Evolutionary conservation across 1,140 invertebrate genomes (phyloP), one percentile per base, ranked within the genome.

Genomic region (Drosophila ironensis): DNA sequence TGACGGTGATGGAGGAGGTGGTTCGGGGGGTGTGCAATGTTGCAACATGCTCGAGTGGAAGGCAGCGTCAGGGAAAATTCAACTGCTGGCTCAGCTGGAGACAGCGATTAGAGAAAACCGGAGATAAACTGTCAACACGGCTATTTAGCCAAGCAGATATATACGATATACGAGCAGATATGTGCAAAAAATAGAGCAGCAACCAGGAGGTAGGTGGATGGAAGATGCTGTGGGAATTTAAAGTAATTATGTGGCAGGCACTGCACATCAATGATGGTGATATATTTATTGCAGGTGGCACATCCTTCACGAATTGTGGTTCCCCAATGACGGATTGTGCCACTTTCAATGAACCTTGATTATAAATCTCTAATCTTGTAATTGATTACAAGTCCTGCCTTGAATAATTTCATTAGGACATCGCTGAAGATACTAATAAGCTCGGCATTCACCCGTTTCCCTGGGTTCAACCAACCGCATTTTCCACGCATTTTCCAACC

Each of bases 61-160:
- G 41, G 57, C 57, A 53, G 24, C 63, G 25, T 60, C 61, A 48
- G 72, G 63, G 75, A 80, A 80, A 59, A 60, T 61, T 56, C 45
- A 47, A 37, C 44, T 37, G 41, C 59, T 40, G 30, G n/a, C 50
- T 38, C 69, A 63, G 59, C 59, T 38, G 41, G 59, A 61, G 56
- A 27, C 33, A 9, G 19, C 41, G 59, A 61, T 63, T 40, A 63
- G 41, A 14, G 40, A 61, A 22, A 14, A 24, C 56, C 12, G 19
- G 3, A 64, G 24, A 63, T 40, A 30, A 48, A 63, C 57, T 64
- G 60, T 40, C 60, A 38, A 63, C 41, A 63, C 24, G 44, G 30
- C 40, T 48, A 28, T 48, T 63, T 40, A 38, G 41, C 4, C 25
- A 19, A 24, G 37, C n/a, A n/a, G n/a, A n/a, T n/a, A n/a, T n/a